Evolutionary conservation across 2,113 vertebrate species (phyloP), one percentile per base, ranked within the genome.

Genomic region (Syrmaticus mikado): DNA sequence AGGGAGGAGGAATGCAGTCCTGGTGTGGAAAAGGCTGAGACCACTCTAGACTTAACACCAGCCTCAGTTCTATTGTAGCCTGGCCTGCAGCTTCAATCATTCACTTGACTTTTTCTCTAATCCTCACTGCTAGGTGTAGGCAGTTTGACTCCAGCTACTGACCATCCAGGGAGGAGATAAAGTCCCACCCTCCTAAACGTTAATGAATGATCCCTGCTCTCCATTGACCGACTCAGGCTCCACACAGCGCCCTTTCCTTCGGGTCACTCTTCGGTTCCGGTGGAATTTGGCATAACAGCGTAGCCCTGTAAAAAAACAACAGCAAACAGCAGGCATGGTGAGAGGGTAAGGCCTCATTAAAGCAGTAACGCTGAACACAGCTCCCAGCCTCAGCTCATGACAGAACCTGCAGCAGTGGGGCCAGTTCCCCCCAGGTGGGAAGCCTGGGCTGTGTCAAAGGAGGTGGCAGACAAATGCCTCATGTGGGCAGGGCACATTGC

Each of bases 201-300:
- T 99, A 95, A 99, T 99, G 96, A 99, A 99, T 10, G 98, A 99
- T 36, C 99, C 99, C 71, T 99, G 98, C 92, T 99, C 98, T 24
- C 97, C 96, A 25, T 98, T 98, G 90, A 98, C 98, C 0, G 98
- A 98, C 22, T 99, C 99, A 0, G 99, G 99, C 67, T 99, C 98
- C 95, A 99, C 99, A 1, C 99, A 99, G 95, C 99, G 99, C 32
- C 99, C 99, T 97, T 98, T 98, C 96, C 98, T 98, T 83, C 98
- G 97, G 2, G 98, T 99, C 91, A 99, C 99, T 45, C 98, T 98
- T 25, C 99, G 98, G 97, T 99, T 99, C 92, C 99, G 98, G 95
- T 99, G 99, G 97, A 99, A 99, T 96, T 99, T 99, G 83, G 99
- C 99, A 0, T 99, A 99, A 89, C 99, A 99, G 36, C 99, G 99